phyloP scores from a whole-genome alignment of 2,797 vertebrate species.

The Australoheros facetus region DNA sequence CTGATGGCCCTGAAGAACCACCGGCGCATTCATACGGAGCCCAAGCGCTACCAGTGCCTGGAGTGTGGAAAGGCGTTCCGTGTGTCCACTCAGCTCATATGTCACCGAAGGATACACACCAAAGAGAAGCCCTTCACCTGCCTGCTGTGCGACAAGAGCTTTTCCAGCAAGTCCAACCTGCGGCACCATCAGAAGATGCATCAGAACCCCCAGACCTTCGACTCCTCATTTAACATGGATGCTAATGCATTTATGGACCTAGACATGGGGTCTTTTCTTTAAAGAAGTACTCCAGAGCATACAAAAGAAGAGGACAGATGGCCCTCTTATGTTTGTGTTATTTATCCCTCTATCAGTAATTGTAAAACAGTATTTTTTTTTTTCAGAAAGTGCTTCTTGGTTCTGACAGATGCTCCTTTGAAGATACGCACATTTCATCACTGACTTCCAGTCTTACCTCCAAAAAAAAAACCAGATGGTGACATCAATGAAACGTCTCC shows the following conservation, averaged over 20 bases:
- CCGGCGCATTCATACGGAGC: constrained; percentile 87
- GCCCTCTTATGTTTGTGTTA: constrained; percentile 19
- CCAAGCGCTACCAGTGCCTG: constrained; percentile 88
- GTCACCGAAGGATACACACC: constrained; percentile 88
- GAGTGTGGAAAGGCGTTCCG: constrained; percentile 87
- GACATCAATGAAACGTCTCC: constrained; percentile 23
- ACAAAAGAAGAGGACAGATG: neutral
- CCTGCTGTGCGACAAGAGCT: constrained; percentile 80
- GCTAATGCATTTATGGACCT: constrained; percentile 78
- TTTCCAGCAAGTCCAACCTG: constrained; percentile 86
- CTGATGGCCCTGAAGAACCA: constrained; percentile 92
- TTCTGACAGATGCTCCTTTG: constrained; percentile 30
- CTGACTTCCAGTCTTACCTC: constrained; percentile 68
- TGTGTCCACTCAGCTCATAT: constrained; percentile 88
- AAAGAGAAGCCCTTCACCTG: constrained; percentile 87
- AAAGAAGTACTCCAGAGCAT: constrained; percentile 32
- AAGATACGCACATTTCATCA: constrained; percentile 48
- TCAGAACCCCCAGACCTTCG: constrained; percentile 73
- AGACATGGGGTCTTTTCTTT: constrained; percentile 82
- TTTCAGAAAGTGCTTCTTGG: constrained; percentile 58
- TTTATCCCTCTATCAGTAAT: constrained; percentile 71
- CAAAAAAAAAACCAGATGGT: constrained; percentile 33
- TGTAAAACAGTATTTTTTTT: constrained; percentile 73
- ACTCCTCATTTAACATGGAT: constrained; percentile 78
- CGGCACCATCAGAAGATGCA: constrained; percentile 85